Conservation (phyloP, 2,888 invertebrate genomes). For the Bombyx huttoni region DNA sequence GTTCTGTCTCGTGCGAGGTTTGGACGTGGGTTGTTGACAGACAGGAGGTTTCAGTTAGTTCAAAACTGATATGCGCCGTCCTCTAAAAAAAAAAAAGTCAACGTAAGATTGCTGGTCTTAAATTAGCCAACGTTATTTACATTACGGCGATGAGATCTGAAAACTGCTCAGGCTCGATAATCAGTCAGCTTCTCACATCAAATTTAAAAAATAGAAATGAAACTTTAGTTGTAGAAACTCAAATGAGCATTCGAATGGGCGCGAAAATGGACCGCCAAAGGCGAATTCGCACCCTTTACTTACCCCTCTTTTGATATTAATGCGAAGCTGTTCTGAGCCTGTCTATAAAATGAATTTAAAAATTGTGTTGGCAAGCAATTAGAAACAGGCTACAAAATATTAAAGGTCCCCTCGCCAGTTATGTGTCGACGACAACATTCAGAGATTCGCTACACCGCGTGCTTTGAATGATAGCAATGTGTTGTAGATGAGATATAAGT, state of each 20-base stretch:
- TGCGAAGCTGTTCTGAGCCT: conserved; percentile 23
- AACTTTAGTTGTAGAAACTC: neutral
- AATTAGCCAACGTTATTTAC: too few species aligned
- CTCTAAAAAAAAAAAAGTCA: too few species aligned
- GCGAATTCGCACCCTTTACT: conserved; percentile 2
- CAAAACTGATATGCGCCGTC: too few species aligned
- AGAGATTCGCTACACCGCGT: conserved; percentile 35
- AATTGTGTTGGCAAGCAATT: conserved; percentile 42
- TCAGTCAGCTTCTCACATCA: too few species aligned
- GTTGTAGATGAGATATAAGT: too few species aligned
- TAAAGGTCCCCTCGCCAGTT: conserved; percentile 42
- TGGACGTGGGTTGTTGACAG: too few species aligned
- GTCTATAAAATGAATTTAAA: conserved; percentile 25
- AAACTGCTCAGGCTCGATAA: too few species aligned
- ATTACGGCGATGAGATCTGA: too few species aligned
- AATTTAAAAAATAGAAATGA: neutral
- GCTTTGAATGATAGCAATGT: neutral
- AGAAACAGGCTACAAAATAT: conserved; percentile 55
- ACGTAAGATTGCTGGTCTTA: too few species aligned
- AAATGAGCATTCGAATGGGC: neutral
- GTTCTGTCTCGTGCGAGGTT: too few species aligned
- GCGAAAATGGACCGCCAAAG: neutral
- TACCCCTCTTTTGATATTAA: conserved; percentile 22
- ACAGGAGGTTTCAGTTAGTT: too few species aligned
- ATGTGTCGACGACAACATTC: conserved; percentile 30